Conservation (phyloP, 2,888 invertebrate genomes). For the Schizotus pectinicornis region DNA sequence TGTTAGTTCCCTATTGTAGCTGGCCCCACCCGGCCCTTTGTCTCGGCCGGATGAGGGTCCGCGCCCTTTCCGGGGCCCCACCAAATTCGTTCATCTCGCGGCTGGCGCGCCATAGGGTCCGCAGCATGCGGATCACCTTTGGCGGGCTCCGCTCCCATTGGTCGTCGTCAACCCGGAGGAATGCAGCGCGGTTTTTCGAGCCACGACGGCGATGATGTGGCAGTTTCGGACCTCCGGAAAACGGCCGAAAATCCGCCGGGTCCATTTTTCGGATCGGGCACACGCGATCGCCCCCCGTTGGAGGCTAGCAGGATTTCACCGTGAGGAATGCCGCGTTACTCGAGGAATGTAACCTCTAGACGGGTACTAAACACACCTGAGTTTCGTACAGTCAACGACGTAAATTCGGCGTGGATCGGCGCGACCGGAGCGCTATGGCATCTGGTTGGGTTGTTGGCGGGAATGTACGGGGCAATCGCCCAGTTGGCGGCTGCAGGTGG, state of each 20-base stretch:
- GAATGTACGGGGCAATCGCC: slow-evolving; percentile 50
- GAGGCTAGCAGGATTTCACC: slow-evolving; percentile 55
- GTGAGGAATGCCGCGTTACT: slow-evolving; percentile 56
- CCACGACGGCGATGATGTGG: slow-evolving; percentile 11
- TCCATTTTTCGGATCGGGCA: slow-evolving; percentile 5
- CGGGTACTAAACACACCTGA: slow-evolving; percentile 60
- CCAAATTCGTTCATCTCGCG: slow-evolving; percentile 1
- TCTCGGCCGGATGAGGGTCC: too few relatives aligned
- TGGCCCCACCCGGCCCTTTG: too few relatives aligned
- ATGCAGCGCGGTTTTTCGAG: slow-evolving; percentile 37
- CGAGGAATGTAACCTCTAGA: slow-evolving; percentile 58
- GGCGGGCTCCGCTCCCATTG: slow-evolving; percentile 43
- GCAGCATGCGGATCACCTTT: slow-evolving; percentile 38
- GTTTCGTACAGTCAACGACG: slow-evolving; percentile 52
- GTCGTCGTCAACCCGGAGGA: slow-evolving; percentile 34
- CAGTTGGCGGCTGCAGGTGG: slow-evolving; percentile 39
- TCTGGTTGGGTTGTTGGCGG: slow-evolving; percentile 39
- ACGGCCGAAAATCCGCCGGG: background rate
- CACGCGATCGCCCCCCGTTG: slow-evolving; percentile 27
- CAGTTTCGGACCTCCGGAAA: slow-evolving; percentile 1
- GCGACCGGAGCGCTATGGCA: slow-evolving; percentile 14
- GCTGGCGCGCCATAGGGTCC: slow-evolving; percentile 29
- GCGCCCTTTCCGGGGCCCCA: too few relatives aligned
- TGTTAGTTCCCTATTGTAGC: too few relatives aligned
- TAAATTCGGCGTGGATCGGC: slow-evolving; percentile 38